Percentiles rank a stretch among this genome's conserved stretches.
Conservation (phyloP, 2,113 vertebrate genomes). For the Ascaphus truei region DNA sequence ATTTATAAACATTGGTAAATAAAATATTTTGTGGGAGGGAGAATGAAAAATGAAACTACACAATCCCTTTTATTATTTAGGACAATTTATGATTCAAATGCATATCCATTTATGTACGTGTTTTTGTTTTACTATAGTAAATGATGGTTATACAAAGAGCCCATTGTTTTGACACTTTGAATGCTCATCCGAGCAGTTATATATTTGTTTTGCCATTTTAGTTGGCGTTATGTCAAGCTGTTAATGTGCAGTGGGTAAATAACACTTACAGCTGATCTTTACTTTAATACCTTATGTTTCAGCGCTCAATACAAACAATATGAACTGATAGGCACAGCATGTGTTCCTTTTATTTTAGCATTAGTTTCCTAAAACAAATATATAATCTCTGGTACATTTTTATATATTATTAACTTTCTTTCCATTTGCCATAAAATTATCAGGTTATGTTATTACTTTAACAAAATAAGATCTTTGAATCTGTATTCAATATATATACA, state of each 20-base stretch:
- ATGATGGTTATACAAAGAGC: too few relatives aligned
- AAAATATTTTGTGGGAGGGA: too few relatives aligned
- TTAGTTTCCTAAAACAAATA: not conserved
- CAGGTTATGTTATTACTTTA: not conserved
- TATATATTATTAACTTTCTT: too few relatives aligned
- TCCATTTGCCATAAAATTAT: too few relatives aligned
- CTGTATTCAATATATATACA: not conserved
- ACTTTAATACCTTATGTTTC: slow-evolving; percentile 1
- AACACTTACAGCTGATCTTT: not conserved
- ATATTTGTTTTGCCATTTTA: slow-evolving; percentile 22
- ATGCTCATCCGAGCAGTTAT: slow-evolving; percentile 12
- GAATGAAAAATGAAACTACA: too few relatives aligned
- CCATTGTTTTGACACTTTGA: too few relatives aligned
- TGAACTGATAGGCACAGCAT: not conserved
- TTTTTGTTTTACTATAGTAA: too few relatives aligned
- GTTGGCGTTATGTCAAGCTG: slow-evolving; percentile 17
- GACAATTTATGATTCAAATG: too few relatives aligned
- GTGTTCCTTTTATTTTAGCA: not conserved
- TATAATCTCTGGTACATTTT: too few relatives aligned
- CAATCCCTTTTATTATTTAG: too few relatives aligned
- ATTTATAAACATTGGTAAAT: too few relatives aligned
- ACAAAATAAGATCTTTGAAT: not conserved
- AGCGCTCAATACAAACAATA: slow-evolving; percentile 9
- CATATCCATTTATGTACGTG: too few relatives aligned
- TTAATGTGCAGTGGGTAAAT: slow-evolving; percentile 25